phyloP scores from a whole-genome alignment of 30 jellyfish, hydroid and myxozoan genomes.

The Haliclystus octoradiatus region DNA sequence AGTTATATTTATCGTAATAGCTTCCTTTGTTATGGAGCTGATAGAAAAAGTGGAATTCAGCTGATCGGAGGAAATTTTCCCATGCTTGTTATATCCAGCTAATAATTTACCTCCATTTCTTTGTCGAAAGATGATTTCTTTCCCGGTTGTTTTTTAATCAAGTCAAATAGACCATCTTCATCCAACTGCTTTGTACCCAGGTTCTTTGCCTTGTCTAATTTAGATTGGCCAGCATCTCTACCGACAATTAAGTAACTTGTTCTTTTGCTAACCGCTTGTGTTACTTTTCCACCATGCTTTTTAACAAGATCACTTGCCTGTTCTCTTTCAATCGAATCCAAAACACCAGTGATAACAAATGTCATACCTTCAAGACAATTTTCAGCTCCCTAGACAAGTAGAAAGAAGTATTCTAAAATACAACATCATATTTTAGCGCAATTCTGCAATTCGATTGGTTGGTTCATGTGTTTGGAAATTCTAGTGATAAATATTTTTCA shows the following conservation, averaged over 20 bases:
- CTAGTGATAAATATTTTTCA: too few relatives aligned
- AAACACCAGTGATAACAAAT: constrained; percentile 88
- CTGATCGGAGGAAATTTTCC: too few relatives aligned
- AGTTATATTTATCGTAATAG: too few relatives aligned
- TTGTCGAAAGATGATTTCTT: constrained; percentile 3
- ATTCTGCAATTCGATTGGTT: too few relatives aligned
- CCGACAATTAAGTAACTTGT: constrained; percentile 79
- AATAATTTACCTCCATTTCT: background rate
- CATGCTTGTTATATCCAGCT: too few relatives aligned
- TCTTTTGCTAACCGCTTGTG: constrained; percentile 76
- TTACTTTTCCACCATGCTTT: constrained; percentile 89
- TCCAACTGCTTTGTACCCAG: constrained; percentile 67
- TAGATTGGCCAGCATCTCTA: constrained; percentile 90
- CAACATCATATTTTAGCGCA: too few relatives aligned
- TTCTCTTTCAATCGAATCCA: constrained; percentile 92
- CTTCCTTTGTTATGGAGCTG: too few relatives aligned
- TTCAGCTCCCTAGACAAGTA: constrained; percentile 64
- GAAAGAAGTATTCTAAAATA: too few relatives aligned
- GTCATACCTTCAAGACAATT: constrained; percentile 83
- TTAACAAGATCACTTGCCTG: constrained; percentile 56
- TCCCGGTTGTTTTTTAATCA: constrained; percentile 37
- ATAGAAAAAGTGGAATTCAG: too few relatives aligned
- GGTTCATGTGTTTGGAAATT: too few relatives aligned
- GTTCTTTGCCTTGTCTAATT: constrained; percentile 73
- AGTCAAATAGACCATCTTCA: constrained; percentile 74